Conservation (phyloP, 1,140 invertebrate species). For the Meteorus sp. region DNA sequence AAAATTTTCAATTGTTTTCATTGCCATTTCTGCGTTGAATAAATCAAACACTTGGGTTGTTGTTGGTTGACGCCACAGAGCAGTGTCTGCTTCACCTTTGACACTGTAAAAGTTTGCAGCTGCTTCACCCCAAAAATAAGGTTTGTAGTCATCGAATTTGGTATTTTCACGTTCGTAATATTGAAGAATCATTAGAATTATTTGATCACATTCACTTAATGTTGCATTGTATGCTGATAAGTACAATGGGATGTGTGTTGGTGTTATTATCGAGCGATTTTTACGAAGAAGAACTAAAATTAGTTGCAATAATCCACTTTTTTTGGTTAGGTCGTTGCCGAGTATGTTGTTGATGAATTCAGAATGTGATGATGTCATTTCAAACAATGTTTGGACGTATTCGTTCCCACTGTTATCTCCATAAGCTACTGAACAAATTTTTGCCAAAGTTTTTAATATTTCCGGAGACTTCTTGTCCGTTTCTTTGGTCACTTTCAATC, state of each 20-base stretch:
- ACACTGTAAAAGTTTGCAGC: conserved; percentile 76
- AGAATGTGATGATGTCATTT: conserved; percentile 76
- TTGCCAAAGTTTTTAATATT: conserved; percentile 62
- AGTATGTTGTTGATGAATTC: conserved; percentile 71
- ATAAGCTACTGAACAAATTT: conserved; percentile 64
- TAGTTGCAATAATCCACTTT: conserved; percentile 64
- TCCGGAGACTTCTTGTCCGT: conserved; percentile 47
- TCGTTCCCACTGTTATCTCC: conserved; percentile 50
- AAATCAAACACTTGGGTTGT: conserved; percentile 72
- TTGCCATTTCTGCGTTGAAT: conserved; percentile 65
- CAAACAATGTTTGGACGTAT: conserved; percentile 64
- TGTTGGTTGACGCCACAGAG: conserved; percentile 70
- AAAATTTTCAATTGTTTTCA: conserved; percentile 71
- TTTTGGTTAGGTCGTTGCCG: conserved; percentile 47
- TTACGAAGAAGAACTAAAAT: conserved; percentile 64
- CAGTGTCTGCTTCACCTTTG: conserved; percentile 62
- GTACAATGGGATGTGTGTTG: conserved; percentile 69
- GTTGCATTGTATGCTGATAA: conserved; percentile 73
- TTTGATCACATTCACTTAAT: conserved; percentile 65
- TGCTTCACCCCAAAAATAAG: conserved; percentile 77
- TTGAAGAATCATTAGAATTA: conserved; percentile 64
- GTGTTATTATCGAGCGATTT: conserved; percentile 64
- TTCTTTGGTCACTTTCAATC: conserved; percentile 60
- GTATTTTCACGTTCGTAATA: conserved; percentile 66
- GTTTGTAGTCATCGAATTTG: conserved; percentile 69